Percentiles rank a stretch among this genome's conserved stretches.
phyloP scores from a whole-genome alignment of 1,140 invertebrate species.

The Habropoda laboriosa region DNA sequence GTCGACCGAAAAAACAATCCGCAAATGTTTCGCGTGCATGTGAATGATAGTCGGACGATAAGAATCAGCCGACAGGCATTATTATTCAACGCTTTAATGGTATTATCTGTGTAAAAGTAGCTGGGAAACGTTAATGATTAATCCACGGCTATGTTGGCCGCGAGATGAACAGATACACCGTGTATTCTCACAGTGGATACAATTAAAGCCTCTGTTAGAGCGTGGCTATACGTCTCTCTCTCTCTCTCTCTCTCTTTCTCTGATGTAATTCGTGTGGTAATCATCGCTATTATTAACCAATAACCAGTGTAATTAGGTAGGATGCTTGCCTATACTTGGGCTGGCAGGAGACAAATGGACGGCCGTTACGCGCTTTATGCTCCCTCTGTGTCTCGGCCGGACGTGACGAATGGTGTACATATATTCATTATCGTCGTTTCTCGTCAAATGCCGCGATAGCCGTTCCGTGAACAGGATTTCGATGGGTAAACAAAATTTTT shows the following conservation, averaged over 20 bases:
- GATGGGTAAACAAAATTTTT: slow-evolving; percentile 18
- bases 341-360: slow-evolving; percentile 60
- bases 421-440: slow-evolving; percentile 30
- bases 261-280: slow-evolving; percentile 60
- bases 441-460: slow-evolving; percentile 10
- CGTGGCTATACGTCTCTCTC: slow-evolving; percentile 14
- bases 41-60: slow-evolving; percentile 52
- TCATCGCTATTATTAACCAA: slow-evolving; percentile 68
- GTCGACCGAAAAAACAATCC: slow-evolving; percentile 34
- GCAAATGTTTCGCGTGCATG: slow-evolving; percentile 37
- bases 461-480: slow-evolving; percentile 11
- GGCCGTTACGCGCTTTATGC: slow-evolving; percentile 42
- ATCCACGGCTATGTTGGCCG: slow-evolving; percentile 42
- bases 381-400: slow-evolving; percentile 16
- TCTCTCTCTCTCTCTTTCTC: background rate
- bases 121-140: slow-evolving; percentile 58
- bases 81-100: slow-evolving; percentile 57
- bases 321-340: slow-evolving; percentile 40
- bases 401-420: slow-evolving; percentile 29
- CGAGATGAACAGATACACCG: slow-evolving; percentile 59
- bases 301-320: slow-evolving; percentile 64
- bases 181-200: slow-evolving; percentile 58
- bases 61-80: slow-evolving; percentile 29
- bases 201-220: slow-evolving; percentile 65
- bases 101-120: slow-evolving; percentile 57